Conservation (phyloP, 2,888 invertebrate species). For the Heliconius sara region DNA sequence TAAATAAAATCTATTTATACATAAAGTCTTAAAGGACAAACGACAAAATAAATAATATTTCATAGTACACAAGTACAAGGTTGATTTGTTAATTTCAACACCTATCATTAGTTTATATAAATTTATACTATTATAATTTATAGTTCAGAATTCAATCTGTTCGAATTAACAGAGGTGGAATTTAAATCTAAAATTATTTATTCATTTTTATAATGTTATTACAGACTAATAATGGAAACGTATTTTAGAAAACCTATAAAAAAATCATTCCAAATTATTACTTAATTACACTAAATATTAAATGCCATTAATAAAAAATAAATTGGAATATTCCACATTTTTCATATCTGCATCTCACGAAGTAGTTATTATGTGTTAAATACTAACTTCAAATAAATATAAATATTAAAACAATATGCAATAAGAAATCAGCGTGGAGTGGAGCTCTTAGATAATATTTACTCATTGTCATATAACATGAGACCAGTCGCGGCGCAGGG, state of each 20-base stretch:
- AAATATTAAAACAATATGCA: not conserved
- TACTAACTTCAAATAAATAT: not conserved
- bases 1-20: not conserved
- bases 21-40: constrained; percentile 7
- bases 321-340: not conserved
- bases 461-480: not conserved
- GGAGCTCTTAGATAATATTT: not conserved
- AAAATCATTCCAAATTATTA: not conserved
- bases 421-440: not conserved
- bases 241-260: not conserved
- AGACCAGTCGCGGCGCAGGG: too few relatives aligned
- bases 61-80: constrained; percentile 4
- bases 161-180: not conserved
- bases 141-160: not conserved
- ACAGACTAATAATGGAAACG: not conserved
- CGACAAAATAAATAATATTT: constrained; percentile 1
- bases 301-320: not conserved
- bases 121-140: not conserved
- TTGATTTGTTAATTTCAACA: not conserved
- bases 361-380: constrained; percentile 4
- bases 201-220: not conserved
- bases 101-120: not conserved
- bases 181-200: not conserved
- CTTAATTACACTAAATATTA: too few relatives aligned
- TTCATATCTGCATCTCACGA: not conserved